Base-by-base conservation (phyloP, 2,797 vertebrate genomes). In the Xiphophorus birchmanni region DNA sequence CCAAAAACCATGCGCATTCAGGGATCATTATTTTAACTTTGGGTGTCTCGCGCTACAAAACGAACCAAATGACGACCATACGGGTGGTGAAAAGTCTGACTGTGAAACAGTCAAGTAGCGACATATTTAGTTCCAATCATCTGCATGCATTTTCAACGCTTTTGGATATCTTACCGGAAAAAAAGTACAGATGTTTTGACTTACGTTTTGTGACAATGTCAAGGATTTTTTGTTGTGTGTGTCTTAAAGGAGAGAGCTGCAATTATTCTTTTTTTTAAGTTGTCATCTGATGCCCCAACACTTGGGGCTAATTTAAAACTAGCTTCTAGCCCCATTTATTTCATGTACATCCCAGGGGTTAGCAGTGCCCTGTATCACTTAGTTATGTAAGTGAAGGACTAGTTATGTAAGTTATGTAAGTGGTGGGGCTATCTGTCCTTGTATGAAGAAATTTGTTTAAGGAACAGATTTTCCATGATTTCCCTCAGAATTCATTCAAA, bases 11-110 rank as follows among this genome's bases (percentile, higher is more conserved):
- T 29, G 26, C 13, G 13, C 42, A 72, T 72, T 17, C 26, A 15
- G 11, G 69, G 69, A 72, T 72, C 69, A 72, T 72, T 72, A 72
- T 72, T 71, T 44, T 45, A 45, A 72, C 42, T 45, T 45, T n/a
- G 23, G 13, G 13, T 29, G n/a, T 3, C 69, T 72, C 69, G 13
- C 26, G 21, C 42, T 72, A 72, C 40, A 72, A 72, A 71, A 45
- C 13, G 40, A 6, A 45, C 26, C 42, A 72, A 72, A 72, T 29
- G 26, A 72, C 42, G 13, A 45, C 26, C 69, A 15, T 29, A 4
- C 42, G 45, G 69, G 13, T 45, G 69, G 42, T 45, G 69, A 13
- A 71, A 71, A 71, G 67, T 44, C 21, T 71, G 37, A 69, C 37
- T 26, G 37, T 40, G 65, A 44, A 42, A 37, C 12, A 26, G 40